phyloP scores from a whole-genome alignment of 1,140 invertebrate species.

The Rhizoglyphus robini region DNA sequence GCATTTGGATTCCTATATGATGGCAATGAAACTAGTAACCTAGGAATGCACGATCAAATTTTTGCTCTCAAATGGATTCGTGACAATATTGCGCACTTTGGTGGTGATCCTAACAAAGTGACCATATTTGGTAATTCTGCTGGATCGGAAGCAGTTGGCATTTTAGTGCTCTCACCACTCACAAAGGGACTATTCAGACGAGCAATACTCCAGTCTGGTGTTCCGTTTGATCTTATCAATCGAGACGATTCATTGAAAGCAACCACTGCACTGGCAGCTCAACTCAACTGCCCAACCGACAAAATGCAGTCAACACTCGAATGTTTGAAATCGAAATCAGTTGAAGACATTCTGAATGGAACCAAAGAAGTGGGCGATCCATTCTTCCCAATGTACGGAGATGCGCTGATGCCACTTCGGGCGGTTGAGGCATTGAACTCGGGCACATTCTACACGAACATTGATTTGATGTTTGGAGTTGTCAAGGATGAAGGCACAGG shows the following conservation, averaged over 20 bases:
- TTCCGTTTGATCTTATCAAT: slow-evolving; percentile 31
- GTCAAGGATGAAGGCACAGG: slow-evolving; percentile 1
- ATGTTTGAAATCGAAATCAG: background rate
- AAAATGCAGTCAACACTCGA: background rate
- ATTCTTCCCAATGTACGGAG: background rate
- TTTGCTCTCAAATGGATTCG: slow-evolving; percentile 79
- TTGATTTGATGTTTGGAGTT: slow-evolving; percentile 10
- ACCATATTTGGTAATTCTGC: slow-evolving; percentile 38
- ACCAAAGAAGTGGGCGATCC: background rate
- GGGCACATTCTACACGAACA: background rate
- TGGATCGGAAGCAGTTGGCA: slow-evolving; percentile 24
- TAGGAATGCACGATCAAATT: slow-evolving; percentile 82
- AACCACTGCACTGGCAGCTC: background rate
- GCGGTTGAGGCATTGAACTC: slow-evolving; percentile 12
- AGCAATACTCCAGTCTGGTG: slow-evolving; percentile 10
- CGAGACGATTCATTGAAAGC: slow-evolving; percentile 42
- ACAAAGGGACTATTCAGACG: slow-evolving; percentile 8
- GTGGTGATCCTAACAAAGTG: slow-evolving; percentile 51
- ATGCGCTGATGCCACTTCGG: slow-evolving; percentile 2
- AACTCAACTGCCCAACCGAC: background rate
- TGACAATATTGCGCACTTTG: slow-evolving; percentile 60
- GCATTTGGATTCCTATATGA: slow-evolving; percentile 86
- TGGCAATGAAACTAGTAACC: slow-evolving; percentile 77
- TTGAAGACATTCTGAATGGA: background rate
- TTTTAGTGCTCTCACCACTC: background rate